Evolutionary conservation across 2,888 invertebrate species (phyloP), one percentile per base, ranked within the genome.

Genomic region (Lordiphosa andalusiaca): DNA sequence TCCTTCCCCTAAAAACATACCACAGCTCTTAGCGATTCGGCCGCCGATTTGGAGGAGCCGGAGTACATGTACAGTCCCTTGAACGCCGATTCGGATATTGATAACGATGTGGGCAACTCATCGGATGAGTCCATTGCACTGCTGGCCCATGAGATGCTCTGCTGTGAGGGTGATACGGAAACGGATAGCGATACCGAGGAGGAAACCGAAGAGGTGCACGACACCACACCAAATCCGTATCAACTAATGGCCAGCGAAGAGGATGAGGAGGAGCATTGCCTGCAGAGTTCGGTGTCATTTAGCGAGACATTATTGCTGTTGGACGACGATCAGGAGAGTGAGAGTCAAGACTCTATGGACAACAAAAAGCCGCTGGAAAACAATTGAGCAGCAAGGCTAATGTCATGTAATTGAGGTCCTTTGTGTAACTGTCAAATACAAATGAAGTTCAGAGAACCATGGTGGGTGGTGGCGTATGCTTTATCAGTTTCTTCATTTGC

Each of bases 61-160:
- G n/a, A 21, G 3, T 67, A 30, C 9, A 41, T 44, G n/a, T 74
- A 74, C 19, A 60, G 38, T 6, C 68, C 44, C 4, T 49, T 74
- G 2, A 40, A 35, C 0, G 57, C 47, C 6, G 78, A 77, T n/a
- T 57, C 59, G 10, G 70, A 69, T 10, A 10, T 33, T 12, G 64
- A 75, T 10, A 50, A 21, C 9, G 53, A 67, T 4, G 38, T 13
- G 36, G 54, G 40, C 0, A 33, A 42, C 1, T 46, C 33, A 2
- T 57, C 60, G 36, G 69, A 84, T 2, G 81, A 75, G 37, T 58
- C 81, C 3, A 21, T 62, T 0, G 71, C 83, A 1, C 46, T 74
- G 39, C 42, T 82, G n/a, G 64, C 56, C 6, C 67, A 77, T 37
- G 78, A 74, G 30, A 73, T 70, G n/a, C 73, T 69, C 36, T 81